These are phyloP conservation scores for Latrodectus elegans DNA, from an alignment of 2,888 invertebrate species.

Conservation along the genomic window DNA sequence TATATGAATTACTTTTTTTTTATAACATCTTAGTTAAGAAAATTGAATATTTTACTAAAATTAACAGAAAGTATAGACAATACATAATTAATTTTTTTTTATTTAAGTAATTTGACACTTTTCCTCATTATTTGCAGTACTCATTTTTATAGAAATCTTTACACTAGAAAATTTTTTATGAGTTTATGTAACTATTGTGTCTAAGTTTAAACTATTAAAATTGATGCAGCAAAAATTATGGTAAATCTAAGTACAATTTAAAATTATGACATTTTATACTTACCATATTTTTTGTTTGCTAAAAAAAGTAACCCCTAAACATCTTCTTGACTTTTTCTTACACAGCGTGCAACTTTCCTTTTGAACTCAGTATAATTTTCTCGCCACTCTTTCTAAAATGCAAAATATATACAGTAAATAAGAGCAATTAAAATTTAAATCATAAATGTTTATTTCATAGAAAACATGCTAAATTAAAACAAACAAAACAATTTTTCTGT, in stretches of 20 bases:
- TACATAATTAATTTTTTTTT: no score
- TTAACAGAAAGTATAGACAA: no score
- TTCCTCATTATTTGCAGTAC: no score
- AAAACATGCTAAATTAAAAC: no score
- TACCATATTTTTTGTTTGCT: slow-evolving; percentile 41
- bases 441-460: not conserved
- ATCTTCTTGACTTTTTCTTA: slow-evolving; percentile 98
- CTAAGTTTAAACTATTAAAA: not conserved
- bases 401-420: slow-evolving; percentile 73
- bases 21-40: no score
- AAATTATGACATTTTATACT: not conserved
- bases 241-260: not conserved
- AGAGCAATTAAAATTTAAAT: not conserved
- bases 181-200: not conserved
- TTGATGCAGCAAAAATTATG: not conserved
- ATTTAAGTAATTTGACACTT: no score
- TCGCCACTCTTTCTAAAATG: slow-evolving; percentile 95
- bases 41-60: no score
- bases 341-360: slow-evolving; percentile 97
- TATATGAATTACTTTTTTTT: no score
- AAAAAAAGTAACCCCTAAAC: slow-evolving; percentile 64
- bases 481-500: no score
- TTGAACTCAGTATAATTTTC: slow-evolving; percentile 98
- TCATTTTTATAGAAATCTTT: not conserved
- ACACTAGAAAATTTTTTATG: not conserved